Evolutionary conservation across 1,140 invertebrate genomes (phyloP).

Genomic region (Aphelenchoides avenae): DNA sequence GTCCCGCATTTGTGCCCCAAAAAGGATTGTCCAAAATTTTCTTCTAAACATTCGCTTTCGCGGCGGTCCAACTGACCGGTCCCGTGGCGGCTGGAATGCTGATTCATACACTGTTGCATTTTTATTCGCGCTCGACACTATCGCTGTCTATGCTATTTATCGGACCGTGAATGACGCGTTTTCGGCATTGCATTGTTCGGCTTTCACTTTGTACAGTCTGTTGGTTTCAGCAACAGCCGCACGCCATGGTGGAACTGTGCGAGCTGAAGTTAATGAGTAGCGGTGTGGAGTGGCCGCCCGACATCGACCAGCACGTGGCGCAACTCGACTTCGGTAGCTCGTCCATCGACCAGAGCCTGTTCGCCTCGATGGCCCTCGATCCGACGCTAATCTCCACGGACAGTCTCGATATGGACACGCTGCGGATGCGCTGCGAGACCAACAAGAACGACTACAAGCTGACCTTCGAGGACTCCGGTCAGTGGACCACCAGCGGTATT

Average conservation of each 20-base stretch:
- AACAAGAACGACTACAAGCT: slow-evolving; percentile 59
- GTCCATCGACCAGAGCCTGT: slow-evolving; percentile 24
- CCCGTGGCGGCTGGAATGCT: no score
- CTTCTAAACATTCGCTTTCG: no score
- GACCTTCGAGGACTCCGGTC: slow-evolving; percentile 54
- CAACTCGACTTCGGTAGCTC: slow-evolving; percentile 48
- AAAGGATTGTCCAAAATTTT: no score
- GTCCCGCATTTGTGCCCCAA: no score
- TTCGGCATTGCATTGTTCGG: no score
- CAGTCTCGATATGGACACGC: slow-evolving; percentile 40
- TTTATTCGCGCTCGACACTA: no score
- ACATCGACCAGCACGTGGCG: slow-evolving; percentile 53
- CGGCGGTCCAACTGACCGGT: no score
- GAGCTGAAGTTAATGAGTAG: slow-evolving; percentile 44
- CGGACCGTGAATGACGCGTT: no score
- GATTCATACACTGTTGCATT: no score
- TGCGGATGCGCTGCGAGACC: slow-evolving; percentile 45
- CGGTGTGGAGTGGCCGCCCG: slow-evolving; percentile 31
- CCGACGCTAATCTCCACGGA: slow-evolving; percentile 48
- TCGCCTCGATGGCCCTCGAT: slow-evolving; percentile 10
- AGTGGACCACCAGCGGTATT: slow-evolving; percentile 47
- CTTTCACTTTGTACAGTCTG: no score
- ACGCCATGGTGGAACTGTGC: slow-evolving; percentile 52
- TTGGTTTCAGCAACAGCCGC: not conserved
- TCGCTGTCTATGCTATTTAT: no score